Conservation (phyloP, 2,888 invertebrate species). For the Palloptera scutellata region DNA sequence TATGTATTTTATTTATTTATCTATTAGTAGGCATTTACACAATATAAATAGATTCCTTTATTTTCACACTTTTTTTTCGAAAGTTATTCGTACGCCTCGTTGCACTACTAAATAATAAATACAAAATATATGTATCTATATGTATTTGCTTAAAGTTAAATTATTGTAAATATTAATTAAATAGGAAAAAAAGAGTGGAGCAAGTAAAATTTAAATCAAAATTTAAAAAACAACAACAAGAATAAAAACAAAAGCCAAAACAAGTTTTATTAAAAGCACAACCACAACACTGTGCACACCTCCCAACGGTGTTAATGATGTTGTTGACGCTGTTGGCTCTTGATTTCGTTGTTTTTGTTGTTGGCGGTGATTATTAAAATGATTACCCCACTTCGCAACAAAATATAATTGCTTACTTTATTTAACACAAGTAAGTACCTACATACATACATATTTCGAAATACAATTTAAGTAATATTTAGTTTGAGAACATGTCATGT, state of each 20-base stretch:
- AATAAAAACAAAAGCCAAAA: background rate
- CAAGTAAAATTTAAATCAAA: background rate
- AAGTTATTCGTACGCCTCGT: slow-evolving; percentile 31
- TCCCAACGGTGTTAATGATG: background rate
- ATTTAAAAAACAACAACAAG: background rate
- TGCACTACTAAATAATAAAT: slow-evolving; percentile 23
- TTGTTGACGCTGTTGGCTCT: background rate
- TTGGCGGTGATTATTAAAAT: background rate
- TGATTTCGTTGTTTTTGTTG: slow-evolving; percentile 15
- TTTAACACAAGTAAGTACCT: background rate
- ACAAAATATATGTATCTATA: no score
- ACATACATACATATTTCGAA: background rate
- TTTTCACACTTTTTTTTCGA: background rate
- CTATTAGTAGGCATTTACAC: no score
- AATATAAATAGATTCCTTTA: background rate
- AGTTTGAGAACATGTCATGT: no score
- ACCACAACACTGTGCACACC: background rate
- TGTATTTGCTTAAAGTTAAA: no score
- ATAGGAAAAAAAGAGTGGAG: background rate
- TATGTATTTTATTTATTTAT: slow-evolving; percentile 10
- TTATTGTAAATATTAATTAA: no score
- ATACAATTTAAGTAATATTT: no score
- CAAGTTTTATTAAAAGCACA: background rate
- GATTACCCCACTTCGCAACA: no score
- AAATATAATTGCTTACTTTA: slow-evolving; percentile 1